A percentile compares a stretch with the other conserved stretches of the same genome.
Conservation (phyloP, 2,797 vertebrate species). For the Nyctibius grandis region DNA sequence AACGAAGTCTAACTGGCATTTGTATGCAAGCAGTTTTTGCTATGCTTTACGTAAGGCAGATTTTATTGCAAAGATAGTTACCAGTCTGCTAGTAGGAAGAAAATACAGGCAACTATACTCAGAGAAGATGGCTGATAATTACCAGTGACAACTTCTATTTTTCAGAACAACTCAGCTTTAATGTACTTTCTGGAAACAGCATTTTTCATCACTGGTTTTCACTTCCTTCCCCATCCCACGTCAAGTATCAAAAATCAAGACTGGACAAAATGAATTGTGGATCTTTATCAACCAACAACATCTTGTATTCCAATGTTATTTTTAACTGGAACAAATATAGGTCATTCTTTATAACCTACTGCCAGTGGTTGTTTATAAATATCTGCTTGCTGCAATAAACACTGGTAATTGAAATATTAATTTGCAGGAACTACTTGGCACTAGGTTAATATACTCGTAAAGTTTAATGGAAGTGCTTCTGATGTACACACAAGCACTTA, state of each 20-base stretch:
- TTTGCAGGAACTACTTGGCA: conserved; percentile 85
- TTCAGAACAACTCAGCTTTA: conserved; percentile 60
- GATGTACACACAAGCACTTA: conserved; percentile 71
- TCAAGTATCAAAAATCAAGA: conserved; percentile 56
- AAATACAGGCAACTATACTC: not conserved
- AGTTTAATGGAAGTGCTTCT: conserved; percentile 78
- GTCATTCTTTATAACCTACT: conserved; percentile 56
- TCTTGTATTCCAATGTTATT: conserved; percentile 51
- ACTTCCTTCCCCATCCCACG: conserved; percentile 35
- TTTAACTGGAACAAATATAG: conserved; percentile 63
- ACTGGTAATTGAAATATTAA: conserved; percentile 80
- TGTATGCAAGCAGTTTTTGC: conserved; percentile 10
- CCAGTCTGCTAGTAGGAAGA: not conserved
- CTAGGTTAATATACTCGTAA: conserved; percentile 77
- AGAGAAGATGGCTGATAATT: conserved; percentile 45
- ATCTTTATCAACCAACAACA: conserved; percentile 58
- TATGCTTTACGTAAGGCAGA: conserved; percentile 40
- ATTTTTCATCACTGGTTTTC: conserved; percentile 62
- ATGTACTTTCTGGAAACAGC: conserved; percentile 57
- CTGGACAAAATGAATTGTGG: conserved; percentile 29
- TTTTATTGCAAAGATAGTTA: conserved; percentile 41
- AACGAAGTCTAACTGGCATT: conserved; percentile 19
- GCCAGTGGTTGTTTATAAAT: conserved; percentile 75
- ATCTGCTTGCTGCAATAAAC: conserved; percentile 85
- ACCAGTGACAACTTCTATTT: conserved; percentile 50